Base-by-base conservation (phyloP, 2,888 invertebrate species). In the Eudemis profundana region DNA sequence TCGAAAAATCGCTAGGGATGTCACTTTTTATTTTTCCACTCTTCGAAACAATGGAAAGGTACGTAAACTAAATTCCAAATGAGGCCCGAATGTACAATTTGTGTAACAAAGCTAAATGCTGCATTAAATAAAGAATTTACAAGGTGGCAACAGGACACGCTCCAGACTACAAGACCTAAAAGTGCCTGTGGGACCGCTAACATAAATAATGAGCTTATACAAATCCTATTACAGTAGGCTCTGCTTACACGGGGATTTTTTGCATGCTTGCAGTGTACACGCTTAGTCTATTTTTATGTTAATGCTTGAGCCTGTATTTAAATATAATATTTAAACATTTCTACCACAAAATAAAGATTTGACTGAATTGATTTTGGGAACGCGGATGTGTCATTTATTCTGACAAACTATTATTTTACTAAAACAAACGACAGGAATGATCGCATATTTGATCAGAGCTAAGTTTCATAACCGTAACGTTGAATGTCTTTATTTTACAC, bases 141-240 rank as follows among this genome's bases (percentile, higher is more conserved):
- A 59, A 57, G 57, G 57, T 51, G 51, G 38, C 27, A 56, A 56
- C 38, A 47, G 62, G 44, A 53, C 36, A 38, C 47, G 38, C 19
- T 44, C 27, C 59, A 59, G 64, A 46, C 64, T 44, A 40, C 53
- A 66, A 66, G 61, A 56, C 66, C 61, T 66, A 56, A 61, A 61
- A 61, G 61, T 61, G 66, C 61, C 54, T 61, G 49, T 14, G 61
- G 66, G 61, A 66, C 53, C 15, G 61, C 49, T 54, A 54, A 56
- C 54, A 62, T 61, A 65, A 62, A 68, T 78, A 79, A 79, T 75
- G 70, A 73, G 79, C 77, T 80, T 79, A 74, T 64, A 69, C 56
- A 72, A 78, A 80, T 78, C 78, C 78, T 75, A 77, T 80, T 79
- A 78, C 61, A 29, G 67, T 68, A 73, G 70, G 69, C 69, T 56